Evolutionary conservation across 2,797 vertebrate genomes (phyloP).

Genomic region (Scolopax bukidnonensis): DNA sequence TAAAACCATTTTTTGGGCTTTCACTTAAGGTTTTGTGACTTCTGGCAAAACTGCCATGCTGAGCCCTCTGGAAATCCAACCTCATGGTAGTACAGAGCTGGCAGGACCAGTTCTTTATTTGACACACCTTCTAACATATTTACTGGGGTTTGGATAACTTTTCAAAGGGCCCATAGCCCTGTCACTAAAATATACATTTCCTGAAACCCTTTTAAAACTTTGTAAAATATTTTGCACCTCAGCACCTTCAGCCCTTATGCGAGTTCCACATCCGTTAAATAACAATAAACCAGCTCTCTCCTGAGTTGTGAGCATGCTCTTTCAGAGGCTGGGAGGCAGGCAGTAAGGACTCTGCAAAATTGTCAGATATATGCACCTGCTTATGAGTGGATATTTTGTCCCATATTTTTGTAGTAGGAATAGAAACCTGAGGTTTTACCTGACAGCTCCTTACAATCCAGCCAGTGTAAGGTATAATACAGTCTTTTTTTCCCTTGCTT

Average conservation of each 20-base stretch:
- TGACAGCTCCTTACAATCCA: constrained; percentile 73
- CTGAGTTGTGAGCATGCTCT: background rate
- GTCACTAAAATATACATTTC: background rate
- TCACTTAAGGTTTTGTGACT: background rate
- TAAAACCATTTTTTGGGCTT: background rate
- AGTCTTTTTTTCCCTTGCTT: constrained; percentile 59
- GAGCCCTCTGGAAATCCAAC: background rate
- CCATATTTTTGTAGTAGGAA: constrained; percentile 55
- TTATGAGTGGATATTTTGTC: constrained; percentile 54
- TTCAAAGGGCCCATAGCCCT: background rate
- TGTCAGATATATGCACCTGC: constrained; percentile 68
- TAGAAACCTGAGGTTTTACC: constrained; percentile 73
- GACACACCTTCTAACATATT: background rate
- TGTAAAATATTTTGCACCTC: background rate
- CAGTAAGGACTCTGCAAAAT: background rate
- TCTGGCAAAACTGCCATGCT: background rate
- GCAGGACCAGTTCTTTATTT: background rate
- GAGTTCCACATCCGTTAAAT: background rate
- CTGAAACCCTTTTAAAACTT: background rate
- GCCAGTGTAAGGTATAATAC: constrained; percentile 73
- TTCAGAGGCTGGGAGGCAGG: background rate
- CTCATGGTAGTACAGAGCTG: background rate
- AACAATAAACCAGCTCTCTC: background rate
- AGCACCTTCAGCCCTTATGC: background rate
- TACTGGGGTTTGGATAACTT: background rate